phyloP scores from a whole-genome alignment of 2,888 invertebrate species.

The Leucania comma region DNA sequence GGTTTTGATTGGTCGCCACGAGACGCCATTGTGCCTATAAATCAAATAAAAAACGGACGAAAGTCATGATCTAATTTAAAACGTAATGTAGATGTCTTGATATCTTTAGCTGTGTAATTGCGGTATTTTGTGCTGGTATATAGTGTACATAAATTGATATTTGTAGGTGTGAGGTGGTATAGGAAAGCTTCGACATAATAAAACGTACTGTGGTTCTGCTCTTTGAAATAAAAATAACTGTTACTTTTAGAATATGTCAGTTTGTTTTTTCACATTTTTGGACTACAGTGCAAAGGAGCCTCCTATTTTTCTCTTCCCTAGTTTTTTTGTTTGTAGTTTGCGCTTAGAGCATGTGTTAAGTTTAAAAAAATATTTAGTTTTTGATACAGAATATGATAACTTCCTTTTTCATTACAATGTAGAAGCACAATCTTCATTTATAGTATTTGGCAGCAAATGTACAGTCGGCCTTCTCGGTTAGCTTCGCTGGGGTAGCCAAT shows the following conservation, averaged over 20 bases:
- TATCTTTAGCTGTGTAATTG: constrained; percentile 55
- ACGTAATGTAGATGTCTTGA: constrained; percentile 75
- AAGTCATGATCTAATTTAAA: constrained; percentile 80
- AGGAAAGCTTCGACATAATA: neutral
- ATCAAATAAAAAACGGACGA: constrained; percentile 70
- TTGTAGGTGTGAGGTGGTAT: neutral
- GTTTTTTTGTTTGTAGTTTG: no score
- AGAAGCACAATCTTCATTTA: no score
- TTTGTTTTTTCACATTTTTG: no score
- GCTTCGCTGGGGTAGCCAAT: no score
- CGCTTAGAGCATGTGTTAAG: no score
- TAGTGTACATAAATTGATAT: constrained; percentile 3
- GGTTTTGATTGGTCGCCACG: constrained; percentile 72
- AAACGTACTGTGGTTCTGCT: neutral
- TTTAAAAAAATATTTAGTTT: no score
- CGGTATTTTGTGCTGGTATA: constrained; percentile 10
- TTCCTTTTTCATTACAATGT: no score
- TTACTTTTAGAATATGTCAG: neutral
- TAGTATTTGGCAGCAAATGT: no score
- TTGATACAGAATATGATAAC: no score
- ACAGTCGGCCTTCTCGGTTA: no score
- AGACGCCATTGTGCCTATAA: constrained; percentile 74
- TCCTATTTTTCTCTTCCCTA: no score
- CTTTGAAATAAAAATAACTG: neutral
- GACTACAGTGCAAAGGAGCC: no score